phyloP scores from a whole-genome alignment of 1,140 invertebrate species.

The Anastrepha ludens region DNA sequence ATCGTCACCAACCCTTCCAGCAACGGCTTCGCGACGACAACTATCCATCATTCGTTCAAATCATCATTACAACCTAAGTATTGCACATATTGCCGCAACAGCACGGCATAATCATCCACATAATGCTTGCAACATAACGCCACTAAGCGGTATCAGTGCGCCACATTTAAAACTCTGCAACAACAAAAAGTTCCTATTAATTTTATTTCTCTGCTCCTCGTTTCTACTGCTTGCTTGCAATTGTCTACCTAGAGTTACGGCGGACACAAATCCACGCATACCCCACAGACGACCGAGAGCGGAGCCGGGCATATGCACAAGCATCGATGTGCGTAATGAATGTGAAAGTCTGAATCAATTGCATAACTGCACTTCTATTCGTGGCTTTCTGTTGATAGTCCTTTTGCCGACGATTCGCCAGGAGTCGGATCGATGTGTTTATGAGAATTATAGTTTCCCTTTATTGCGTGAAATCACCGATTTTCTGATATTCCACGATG shows the following conservation, averaged over 20 bases:
- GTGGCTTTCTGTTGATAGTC: constrained; percentile 87
- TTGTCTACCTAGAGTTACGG: neutral
- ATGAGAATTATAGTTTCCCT: constrained; percentile 45
- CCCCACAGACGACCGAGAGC: neutral
- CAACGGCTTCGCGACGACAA: neutral
- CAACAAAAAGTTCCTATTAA: constrained; percentile 44
- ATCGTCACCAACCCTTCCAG: neutral
- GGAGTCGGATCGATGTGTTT: neutral
- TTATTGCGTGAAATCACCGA: constrained; percentile 78
- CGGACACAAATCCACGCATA: constrained; percentile 29
- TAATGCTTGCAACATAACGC: neutral
- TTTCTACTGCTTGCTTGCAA: neutral
- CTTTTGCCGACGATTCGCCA: constrained; percentile 78
- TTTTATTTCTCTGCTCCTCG: neutral
- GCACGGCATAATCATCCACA: neutral
- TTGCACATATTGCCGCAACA: neutral
- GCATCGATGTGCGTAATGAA: constrained; percentile 88
- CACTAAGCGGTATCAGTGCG: neutral
- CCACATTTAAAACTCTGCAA: neutral
- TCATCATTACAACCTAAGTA: neutral
- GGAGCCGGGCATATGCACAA: constrained; percentile 77
- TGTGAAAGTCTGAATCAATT: constrained; percentile 81
- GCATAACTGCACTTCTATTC: constrained; percentile 87
- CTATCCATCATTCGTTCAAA: neutral
- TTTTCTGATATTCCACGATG: constrained; percentile 79